Percentiles rank a stretch among this genome's conserved stretches.
phyloP scores from a whole-genome alignment of 2,888 invertebrate species.

The Sarcophaga carnaria region DNA sequence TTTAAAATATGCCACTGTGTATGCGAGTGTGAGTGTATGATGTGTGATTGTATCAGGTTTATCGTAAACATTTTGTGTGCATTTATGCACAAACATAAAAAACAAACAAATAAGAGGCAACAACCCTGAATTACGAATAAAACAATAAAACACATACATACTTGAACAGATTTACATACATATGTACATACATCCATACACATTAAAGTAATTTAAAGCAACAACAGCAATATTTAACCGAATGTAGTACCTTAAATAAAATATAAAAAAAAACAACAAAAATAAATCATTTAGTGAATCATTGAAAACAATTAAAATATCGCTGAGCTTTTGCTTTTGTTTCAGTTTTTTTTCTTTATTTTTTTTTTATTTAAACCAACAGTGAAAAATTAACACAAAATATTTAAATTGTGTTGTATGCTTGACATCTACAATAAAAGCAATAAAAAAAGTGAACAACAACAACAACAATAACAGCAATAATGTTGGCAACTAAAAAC shows the following conservation, averaged over 20 bases:
- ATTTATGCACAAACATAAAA: neutral
- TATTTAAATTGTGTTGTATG: constrained; percentile 35
- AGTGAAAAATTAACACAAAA: constrained; percentile 52
- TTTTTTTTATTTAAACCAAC: constrained; percentile 5
- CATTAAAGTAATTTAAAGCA: neutral
- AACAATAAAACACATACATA: neutral
- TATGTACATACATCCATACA: no score
- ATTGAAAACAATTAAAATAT: constrained; percentile 62
- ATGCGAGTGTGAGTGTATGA: no score
- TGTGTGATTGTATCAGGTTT: neutral
- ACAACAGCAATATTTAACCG: constrained; percentile 11
- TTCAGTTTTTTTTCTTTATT: constrained; percentile 33
- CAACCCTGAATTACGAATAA: constrained; percentile 27
- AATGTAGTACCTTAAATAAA: neutral
- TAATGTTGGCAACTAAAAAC: constrained; percentile 47
- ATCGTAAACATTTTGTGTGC: constrained; percentile 4
- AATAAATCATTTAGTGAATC: constrained; percentile 64
- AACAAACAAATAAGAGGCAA: neutral
- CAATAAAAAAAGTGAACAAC: constrained; percentile 29
- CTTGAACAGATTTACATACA: no score
- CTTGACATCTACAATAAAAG: constrained; percentile 43
- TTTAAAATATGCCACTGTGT: no score
- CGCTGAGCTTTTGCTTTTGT: constrained; percentile 56
- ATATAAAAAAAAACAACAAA: constrained; percentile 8
- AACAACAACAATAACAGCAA: constrained; percentile 14